Evolutionary conservation across 2,888 invertebrate genomes (phyloP).

Genomic region (Onchidella celtica): DNA sequence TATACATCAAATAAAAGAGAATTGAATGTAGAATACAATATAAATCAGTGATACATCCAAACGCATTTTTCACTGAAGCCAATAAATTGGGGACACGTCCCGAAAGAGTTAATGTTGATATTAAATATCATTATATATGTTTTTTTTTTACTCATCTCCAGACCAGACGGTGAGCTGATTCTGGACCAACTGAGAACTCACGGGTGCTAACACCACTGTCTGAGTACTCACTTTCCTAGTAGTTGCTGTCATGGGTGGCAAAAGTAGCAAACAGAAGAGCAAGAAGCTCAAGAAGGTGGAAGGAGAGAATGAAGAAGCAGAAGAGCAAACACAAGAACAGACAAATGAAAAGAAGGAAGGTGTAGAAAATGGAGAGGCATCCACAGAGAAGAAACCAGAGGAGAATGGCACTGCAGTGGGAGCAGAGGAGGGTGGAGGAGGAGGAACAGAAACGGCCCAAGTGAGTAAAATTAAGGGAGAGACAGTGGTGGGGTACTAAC

Average conservation of each 20-base stretch:
- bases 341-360: constrained; percentile 35
- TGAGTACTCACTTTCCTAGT: too few species aligned
- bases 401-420: constrained; percentile 16
- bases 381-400: constrained; percentile 32
- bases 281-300: constrained; percentile 57
- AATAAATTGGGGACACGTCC: too few species aligned
- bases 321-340: constrained; percentile 51
- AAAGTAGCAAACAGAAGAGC: constrained; percentile 57
- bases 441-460: not conserved
- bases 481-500: too few species aligned
- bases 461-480: not conserved
- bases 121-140: too few species aligned
- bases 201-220: too few species aligned
- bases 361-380: constrained; percentile 31
- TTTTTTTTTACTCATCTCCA: too few species aligned
- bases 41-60: too few species aligned
- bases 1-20: too few species aligned
- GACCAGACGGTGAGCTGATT: not conserved
- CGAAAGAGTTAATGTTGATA: too few species aligned
- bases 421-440: not conserved
- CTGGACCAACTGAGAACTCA: not conserved
- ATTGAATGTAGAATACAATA: too few species aligned
- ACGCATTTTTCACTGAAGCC: too few species aligned
- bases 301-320: constrained; percentile 47
- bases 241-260: constrained; percentile 60